Evolutionary conservation across 2,888 invertebrate genomes (phyloP).

Genomic region (Ditula angustiorana): DNA sequence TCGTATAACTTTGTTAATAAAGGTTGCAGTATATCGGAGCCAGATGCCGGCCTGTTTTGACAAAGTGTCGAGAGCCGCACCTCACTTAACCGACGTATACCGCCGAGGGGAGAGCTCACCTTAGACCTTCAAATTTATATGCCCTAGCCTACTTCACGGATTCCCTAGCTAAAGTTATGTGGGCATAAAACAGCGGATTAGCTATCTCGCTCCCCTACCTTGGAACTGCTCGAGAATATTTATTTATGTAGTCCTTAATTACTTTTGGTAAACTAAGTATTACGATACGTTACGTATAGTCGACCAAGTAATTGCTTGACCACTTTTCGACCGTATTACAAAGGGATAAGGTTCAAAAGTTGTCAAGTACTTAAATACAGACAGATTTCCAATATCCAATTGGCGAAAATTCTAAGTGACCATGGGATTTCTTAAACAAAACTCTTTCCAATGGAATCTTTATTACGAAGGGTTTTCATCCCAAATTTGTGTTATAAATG

Average conservation of each 20-base stretch:
- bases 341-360: no score
- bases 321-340: no score
- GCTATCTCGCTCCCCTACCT: slow-evolving; percentile 6
- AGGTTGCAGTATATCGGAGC: slow-evolving; percentile 72
- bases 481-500: slow-evolving; percentile 14
- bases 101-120: slow-evolving; percentile 23
- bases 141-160: slow-evolving; percentile 24
- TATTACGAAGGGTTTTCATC: slow-evolving; percentile 5
- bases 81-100: slow-evolving; percentile 39
- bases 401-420: background rate
- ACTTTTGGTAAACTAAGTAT: background rate
- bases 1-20: slow-evolving; percentile 83
- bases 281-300: background rate
- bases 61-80: slow-evolving; percentile 49
- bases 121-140: slow-evolving; percentile 36
- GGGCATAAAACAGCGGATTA: slow-evolving; percentile 34
- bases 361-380: no score
- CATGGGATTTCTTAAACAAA: background rate
- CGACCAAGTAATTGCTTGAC: no score
- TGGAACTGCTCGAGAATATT: slow-evolving; percentile 15
- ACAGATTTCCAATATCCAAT: background rate
- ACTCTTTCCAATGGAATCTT: background rate
- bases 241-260: background rate
- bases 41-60: slow-evolving; percentile 60
- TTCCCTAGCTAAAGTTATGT: slow-evolving; percentile 26